Percentiles rank a stretch among this genome's conserved stretches.
Conservation (phyloP, 2,797 vertebrate genomes). For the Cirrhinus molitorella region DNA sequence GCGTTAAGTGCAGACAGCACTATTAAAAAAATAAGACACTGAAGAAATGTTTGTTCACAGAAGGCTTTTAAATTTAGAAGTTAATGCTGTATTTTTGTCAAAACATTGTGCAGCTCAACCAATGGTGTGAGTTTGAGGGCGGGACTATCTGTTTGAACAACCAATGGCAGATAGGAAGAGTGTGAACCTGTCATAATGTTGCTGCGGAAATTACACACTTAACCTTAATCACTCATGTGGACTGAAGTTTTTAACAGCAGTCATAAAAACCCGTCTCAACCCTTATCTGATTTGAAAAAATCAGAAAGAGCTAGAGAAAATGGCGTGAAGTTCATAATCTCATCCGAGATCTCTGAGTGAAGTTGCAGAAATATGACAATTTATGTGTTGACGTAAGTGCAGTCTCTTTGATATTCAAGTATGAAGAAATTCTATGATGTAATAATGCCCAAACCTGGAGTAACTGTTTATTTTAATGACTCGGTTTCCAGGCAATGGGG, state of each 20-base stretch:
- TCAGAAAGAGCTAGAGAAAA: conserved; percentile 2
- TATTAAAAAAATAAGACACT: not conserved
- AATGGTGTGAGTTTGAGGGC: not conserved
- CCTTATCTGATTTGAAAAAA: not conserved
- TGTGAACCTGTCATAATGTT: not conserved
- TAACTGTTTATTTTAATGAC: conserved; percentile 34
- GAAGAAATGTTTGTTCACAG: not conserved
- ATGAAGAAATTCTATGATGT: conserved; percentile 23
- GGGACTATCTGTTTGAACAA: not conserved
- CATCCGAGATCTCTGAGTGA: not conserved
- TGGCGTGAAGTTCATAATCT: not conserved
- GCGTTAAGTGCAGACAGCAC: not conserved
- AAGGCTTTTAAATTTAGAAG: not conserved
- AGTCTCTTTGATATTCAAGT: conserved; percentile 24
- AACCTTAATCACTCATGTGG: not conserved
- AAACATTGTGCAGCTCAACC: not conserved
- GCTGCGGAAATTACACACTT: not conserved
- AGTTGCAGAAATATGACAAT: not conserved
- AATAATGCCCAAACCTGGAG: conserved; percentile 16
- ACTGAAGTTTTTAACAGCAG: not conserved
- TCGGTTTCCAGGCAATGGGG: conserved; percentile 33
- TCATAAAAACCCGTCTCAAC: not conserved
- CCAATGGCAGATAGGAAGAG: not conserved
- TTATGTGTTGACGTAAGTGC: conserved; percentile 14
- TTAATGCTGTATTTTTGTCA: not conserved